Conservation (phyloP, 35 echinoderm and acorn worm species). For the Apostichopus japonicus region DNA sequence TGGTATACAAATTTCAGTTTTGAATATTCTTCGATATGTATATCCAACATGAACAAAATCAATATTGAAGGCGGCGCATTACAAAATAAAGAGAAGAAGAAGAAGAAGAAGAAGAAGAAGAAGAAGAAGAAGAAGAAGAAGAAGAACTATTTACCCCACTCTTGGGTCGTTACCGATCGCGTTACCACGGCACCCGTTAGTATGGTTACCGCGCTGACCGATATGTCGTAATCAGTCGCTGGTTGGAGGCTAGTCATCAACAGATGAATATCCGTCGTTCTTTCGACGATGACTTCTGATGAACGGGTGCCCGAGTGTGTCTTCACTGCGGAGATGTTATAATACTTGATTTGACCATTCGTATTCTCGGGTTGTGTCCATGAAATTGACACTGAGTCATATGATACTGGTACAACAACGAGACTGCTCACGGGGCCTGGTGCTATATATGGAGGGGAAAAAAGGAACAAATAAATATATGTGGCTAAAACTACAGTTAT, state of each 20-base stretch:
- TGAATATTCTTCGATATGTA: too few relatives aligned
- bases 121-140: too few relatives aligned
- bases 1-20: too few relatives aligned
- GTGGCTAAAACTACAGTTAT: too few relatives aligned
- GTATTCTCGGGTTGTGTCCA: slow-evolving; percentile 53
- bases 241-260: slow-evolving; percentile 46
- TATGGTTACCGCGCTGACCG: slow-evolving; percentile 50
- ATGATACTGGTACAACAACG: background rate
- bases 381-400: slow-evolving; percentile 27
- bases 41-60: too few relatives aligned
- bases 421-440: slow-evolving; percentile 62
- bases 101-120: too few relatives aligned
- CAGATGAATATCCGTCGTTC: background rate
- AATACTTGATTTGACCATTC: slow-evolving; percentile 57
- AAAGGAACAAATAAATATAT: too few relatives aligned
- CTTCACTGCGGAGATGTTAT: slow-evolving; percentile 51
- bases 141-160: slow-evolving; percentile 39
- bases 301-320: background rate
- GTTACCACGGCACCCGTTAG: slow-evolving; percentile 7
- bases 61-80: too few relatives aligned
- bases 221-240: slow-evolving; percentile 59
- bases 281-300: background rate
- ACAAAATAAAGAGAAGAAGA: too few relatives aligned
- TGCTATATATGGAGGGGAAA: slow-evolving; percentile 12
- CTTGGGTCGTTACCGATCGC: slow-evolving; percentile 12